A percentile compares a stretch with the other conserved stretches of the same genome.
phyloP scores from a whole-genome alignment of 2,113 vertebrate species.

The Xiphorhynchus elegans region DNA sequence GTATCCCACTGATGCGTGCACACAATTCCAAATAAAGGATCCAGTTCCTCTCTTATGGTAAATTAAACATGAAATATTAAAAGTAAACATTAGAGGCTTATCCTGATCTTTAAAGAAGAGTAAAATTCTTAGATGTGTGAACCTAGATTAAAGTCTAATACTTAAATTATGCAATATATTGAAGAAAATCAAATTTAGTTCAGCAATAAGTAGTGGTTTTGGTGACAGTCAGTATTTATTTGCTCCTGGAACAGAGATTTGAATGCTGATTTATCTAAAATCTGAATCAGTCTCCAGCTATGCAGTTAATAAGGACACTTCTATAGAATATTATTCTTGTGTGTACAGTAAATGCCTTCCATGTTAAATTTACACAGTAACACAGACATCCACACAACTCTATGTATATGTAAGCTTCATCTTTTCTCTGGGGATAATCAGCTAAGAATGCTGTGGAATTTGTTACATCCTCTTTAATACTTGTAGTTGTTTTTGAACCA shows the following conservation, averaged over 20 bases:
- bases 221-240: not conserved
- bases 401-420: not conserved
- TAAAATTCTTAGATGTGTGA: not conserved
- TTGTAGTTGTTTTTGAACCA: constrained; percentile 8
- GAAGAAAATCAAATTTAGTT: not conserved
- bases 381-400: not conserved
- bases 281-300: not conserved
- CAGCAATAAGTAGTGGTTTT: not conserved
- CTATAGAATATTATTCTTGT: not conserved
- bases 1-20: not conserved
- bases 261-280: not conserved
- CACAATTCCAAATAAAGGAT: not conserved
- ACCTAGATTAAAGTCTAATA: not conserved
- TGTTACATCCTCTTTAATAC: constrained; percentile 40
- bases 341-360: not conserved
- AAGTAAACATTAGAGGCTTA: not conserved
- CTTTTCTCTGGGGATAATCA: constrained; percentile 19
- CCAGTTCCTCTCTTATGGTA: not conserved
- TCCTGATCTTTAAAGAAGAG: not conserved
- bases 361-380: not conserved
- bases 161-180: not conserved
- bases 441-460: constrained; percentile 5
- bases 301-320: not conserved
- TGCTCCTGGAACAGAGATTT: not conserved
- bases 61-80: not conserved